Conservation (phyloP, 2,888 invertebrate species). For the Drymonia ruficornis region DNA sequence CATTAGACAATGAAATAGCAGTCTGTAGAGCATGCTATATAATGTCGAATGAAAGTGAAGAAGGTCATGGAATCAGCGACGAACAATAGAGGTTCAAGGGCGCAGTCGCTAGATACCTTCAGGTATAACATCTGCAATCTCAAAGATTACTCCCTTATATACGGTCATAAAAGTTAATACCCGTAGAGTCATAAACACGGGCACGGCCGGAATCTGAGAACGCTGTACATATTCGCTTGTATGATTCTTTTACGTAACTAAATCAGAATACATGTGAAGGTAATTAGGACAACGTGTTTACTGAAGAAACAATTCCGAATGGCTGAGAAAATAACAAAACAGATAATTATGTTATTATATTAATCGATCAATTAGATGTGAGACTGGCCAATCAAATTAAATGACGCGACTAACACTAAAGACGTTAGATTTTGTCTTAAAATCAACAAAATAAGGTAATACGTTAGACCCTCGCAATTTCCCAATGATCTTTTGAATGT, state of each 20-base stretch:
- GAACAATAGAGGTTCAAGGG: conserved; percentile 34
- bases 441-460: background rate
- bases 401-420: background rate
- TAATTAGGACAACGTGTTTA: conserved; percentile 9
- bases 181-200: conserved; percentile 23
- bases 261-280: conserved; percentile 3
- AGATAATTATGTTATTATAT: background rate
- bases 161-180: conserved; percentile 30
- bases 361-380: background rate
- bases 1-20: conserved; percentile 38
- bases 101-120: conserved; percentile 17
- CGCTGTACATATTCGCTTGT: conserved; percentile 19
- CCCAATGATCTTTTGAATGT: background rate
- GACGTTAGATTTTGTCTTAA: background rate
- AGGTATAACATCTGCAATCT: conserved; percentile 24
- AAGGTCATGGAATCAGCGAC: conserved; percentile 23
- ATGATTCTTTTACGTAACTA: conserved; percentile 12
- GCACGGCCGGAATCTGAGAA: conserved; percentile 11
- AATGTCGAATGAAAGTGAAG: conserved; percentile 39
- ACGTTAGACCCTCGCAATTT: background rate
- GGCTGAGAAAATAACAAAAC: background rate
- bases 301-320: background rate
- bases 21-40: conserved; percentile 27
- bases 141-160: conserved; percentile 23
- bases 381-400: background rate